Percentiles rank a stretch among this genome's conserved stretches.
Conservation (phyloP, 2,797 vertebrate species). For the Cephalopachus bancanus region DNA sequence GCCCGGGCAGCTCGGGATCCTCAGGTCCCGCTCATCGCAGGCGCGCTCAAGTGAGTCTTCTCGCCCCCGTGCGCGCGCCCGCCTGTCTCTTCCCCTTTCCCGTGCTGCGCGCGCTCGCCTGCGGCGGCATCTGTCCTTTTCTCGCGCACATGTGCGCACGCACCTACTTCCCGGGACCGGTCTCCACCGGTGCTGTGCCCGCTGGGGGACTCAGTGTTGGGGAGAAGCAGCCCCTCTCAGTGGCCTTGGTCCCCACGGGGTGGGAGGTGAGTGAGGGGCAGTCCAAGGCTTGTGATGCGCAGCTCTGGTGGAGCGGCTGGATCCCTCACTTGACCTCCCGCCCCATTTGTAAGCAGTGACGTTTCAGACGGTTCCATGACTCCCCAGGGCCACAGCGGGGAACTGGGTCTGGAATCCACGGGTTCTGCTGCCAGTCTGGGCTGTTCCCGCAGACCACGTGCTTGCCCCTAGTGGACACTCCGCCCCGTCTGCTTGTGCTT, state of each 20-base stretch:
- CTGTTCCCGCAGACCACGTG: background rate
- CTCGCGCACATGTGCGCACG: accelerated
- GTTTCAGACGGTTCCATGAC: background rate
- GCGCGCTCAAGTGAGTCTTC: background rate
- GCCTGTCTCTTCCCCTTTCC: no score
- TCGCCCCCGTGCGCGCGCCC: accelerated
- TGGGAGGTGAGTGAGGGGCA: no score
- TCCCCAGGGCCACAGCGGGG: background rate
- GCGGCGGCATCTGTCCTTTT: background rate
- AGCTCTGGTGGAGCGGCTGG: accelerated
- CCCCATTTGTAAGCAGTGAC: background rate
- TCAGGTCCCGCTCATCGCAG: background rate
- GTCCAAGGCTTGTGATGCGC: background rate
- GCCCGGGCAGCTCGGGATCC: background rate
- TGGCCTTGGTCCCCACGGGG: background rate
- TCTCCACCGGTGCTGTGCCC: background rate
- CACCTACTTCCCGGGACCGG: no score
- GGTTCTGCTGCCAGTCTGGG: background rate
- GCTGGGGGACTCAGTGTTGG: background rate
- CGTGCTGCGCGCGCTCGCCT: background rate
- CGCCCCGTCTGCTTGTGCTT: background rate
- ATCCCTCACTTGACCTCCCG: accelerated
- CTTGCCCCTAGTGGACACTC: background rate
- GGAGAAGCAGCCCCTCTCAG: background rate
- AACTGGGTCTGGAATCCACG: accelerated